Conservation (phyloP, 2,797 vertebrate genomes). For the Pampus argenteus region DNA sequence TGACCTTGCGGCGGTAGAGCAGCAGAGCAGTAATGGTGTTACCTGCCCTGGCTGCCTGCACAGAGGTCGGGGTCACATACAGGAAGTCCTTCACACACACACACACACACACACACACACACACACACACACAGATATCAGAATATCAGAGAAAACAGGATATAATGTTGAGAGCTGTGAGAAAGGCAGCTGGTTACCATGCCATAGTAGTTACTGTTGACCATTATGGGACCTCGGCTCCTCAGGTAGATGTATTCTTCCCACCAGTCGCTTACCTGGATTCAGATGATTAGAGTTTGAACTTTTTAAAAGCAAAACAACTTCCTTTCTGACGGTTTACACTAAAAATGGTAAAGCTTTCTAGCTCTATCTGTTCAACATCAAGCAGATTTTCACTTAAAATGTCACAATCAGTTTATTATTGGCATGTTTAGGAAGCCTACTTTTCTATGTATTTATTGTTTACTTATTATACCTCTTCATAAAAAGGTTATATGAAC, state of each 20-base stretch:
- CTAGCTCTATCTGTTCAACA: background rate
- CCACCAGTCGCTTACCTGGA: slow-evolving; percentile 93
- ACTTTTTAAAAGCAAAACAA: background rate
- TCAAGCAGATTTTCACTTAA: background rate
- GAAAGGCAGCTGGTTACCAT: slow-evolving; percentile 79
- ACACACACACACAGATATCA: background rate
- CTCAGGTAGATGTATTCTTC: slow-evolving; percentile 90
- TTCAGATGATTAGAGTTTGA: background rate
- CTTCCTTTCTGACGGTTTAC: background rate
- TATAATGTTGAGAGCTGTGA: too few species aligned
- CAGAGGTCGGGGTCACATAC: slow-evolving; percentile 86
- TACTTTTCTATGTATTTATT: background rate
- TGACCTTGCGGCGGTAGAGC: slow-evolving; percentile 92
- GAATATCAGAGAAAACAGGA: too few species aligned
- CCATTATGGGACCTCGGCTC: slow-evolving; percentile 87
- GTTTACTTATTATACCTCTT: background rate
- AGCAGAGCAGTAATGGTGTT: slow-evolving; percentile 92
- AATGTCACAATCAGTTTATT: too few species aligned
- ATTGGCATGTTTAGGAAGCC: background rate
- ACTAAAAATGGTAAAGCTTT: background rate
- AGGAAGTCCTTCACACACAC: slow-evolving; percentile 87
- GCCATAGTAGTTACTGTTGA: slow-evolving; percentile 92
- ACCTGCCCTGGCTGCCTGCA: slow-evolving; percentile 94
- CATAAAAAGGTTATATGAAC: background rate
- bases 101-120: background rate